Evolutionary conservation across 64 coral and sea anemone species (phyloP), one percentile per base, ranked within the genome.

Genomic region (Cladopsammia gracilis): DNA sequence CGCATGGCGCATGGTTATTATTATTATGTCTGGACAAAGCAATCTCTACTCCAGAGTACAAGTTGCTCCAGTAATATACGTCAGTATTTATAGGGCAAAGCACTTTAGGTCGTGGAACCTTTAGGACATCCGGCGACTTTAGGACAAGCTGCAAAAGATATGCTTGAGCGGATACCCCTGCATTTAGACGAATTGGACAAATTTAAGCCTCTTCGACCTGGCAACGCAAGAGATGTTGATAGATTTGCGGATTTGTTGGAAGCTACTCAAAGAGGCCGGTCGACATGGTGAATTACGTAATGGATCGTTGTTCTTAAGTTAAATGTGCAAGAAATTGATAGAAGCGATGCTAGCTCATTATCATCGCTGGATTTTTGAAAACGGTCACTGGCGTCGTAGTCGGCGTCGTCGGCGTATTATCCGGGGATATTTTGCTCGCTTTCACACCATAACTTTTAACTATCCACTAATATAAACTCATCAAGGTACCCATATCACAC

Each of bases 201-300:
- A 24, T 77, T 78, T 71, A 79, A 93, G 64, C 70, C 83, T 42
- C 48, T 78, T 45, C 43, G 59, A 22, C 58, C 58, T 26, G 91
- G 71, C 48, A 76, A 79, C 44, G 57, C 73, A 60, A 88, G 54
- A 66, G 91, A 93, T n/a, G 10, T 93, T 26, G 64, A 93, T 14
- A 93, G 48, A 72, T 71, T 94, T 89, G 92, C 86, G 52, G 86
- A 89, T 82, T 64, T 94, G 47, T 73, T 94, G 60, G 86, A 94
- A 48, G 48, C 80, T 50, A 69, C 82, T 87, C 43, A 74, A 75
- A 75, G 82, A 91, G 66, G 89, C 89, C 25, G 83, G 82, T 46
- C 79, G 51, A 43, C 62, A 94, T 82, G 92, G 62, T 23, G 86
- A 94, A 78, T 65, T 94, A 50, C 48, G 80, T 14, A 94, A 80